Evolutionary conservation across 2,888 invertebrate species (phyloP), one percentile per base, ranked within the genome.

Genomic region (Pyrrhia umbra): DNA sequence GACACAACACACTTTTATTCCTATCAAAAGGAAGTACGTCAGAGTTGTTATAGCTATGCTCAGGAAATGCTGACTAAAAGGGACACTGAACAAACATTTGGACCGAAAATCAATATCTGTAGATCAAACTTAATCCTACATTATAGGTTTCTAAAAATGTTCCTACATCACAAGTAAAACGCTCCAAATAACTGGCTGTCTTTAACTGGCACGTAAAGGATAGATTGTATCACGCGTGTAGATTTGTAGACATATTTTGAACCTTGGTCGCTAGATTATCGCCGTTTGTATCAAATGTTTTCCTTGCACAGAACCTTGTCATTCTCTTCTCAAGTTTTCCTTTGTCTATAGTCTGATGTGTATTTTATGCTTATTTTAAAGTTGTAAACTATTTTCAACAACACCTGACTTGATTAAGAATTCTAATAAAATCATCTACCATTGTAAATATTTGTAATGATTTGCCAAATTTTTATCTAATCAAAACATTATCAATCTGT

Each of bases 201-300:
- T 13, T 2, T 23, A 0, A 10, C 1, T 16, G 5, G 3, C 20
- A 23, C 15, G 34, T 13, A 9, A 34, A 51, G 62, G 18, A 61
- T 43, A 51, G 23, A 20, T 25, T n/a, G 27, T 37, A 13, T 16
- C 16, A 27, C 21, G 6, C 13, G 6, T 40, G 30, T 34, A 4
- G 68, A 39, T 37, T 27, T 58, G 10, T 18, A 25, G 27, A 59
- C 16, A 37, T 40, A 3, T 34, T 13, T n/a, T 6, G 39, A 46
- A 61, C 70, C 70, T 74, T 74, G 70, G 10, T 6, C 18, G 2
- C 34, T 42, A 34, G 56, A 74, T 54, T 68, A 74, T 63, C 69
- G 25, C 27, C 18, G 46, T 49, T 25, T 63, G 23, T 45, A 52
- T 74, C 49, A 45, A 73, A 68, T 40, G 63, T 71, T 71, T 70